Evolutionary conservation across 1,140 invertebrate species (phyloP), one percentile per base, ranked within the genome.

Genomic region (Drosophila sucinea): DNA sequence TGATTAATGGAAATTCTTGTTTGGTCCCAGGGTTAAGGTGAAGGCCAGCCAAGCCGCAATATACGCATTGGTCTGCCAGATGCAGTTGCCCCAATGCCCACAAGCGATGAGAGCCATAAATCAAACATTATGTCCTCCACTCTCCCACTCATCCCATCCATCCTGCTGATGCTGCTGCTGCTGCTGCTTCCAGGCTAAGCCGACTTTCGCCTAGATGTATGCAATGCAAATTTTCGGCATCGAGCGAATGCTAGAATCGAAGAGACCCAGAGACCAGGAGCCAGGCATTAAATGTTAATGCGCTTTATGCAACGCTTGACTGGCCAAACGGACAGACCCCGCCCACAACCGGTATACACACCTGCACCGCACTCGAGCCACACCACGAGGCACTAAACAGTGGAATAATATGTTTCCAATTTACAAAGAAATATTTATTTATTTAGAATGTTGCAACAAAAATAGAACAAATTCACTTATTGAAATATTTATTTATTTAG

Each of bases 281-380:
- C 62, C 40, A 47, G 63, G 74, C 74, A 82, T 82, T 78, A 82
- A 81, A 81, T 82, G 71, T 78, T 78, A 81, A 81, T 81, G 73
- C 79, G 65, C 79, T 81, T 70, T 73, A 77, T 81, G 69, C 60
- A 69, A 77, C 67, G 70, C 70, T 74, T 69, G 62, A 81, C 70
- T 81, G 79, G 65, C 51, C 73, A 67, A 60, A 44, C 57, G 58
- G 33, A 8, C 33, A 55, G 10, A 27, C 4, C 4, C 23, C 58
- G 23, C 44, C 23, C 23, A 29, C 47, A 38, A 8, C 35, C 40
- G 75, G 40, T 35, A 73, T 25, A 55, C 29, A 35, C 41, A 54
- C 29, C 54, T 61, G 40, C 35, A 40, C 32, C 35, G 32, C 11
- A 40, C 25, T 29, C 40, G 35, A 25, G 17, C 3, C 44, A 57